Conservation (phyloP, 2,888 invertebrate species). For the Neoitamus cyanurus region DNA sequence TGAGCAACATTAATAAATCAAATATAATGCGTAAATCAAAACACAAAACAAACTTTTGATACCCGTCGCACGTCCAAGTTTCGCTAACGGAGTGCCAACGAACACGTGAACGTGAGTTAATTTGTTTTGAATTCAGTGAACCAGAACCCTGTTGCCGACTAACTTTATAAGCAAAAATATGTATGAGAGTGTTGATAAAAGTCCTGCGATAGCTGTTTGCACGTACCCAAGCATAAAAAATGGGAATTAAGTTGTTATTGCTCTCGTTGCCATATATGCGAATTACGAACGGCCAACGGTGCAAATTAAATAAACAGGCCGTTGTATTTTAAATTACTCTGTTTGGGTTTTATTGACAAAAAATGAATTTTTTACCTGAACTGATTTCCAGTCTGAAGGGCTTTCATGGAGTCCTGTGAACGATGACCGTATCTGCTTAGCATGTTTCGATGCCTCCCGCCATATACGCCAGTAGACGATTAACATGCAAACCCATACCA, state of each 20-base stretch:
- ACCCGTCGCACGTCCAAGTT: background rate
- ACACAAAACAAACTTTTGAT: background rate
- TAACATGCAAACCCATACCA: slow-evolving; percentile 81
- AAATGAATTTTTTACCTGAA: slow-evolving; percentile 70
- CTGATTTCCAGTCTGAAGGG: slow-evolving; percentile 78
- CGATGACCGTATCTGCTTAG: slow-evolving; percentile 73
- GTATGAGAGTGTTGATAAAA: background rate
- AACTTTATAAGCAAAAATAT: background rate
- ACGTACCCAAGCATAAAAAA: background rate
- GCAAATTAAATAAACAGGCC: background rate
- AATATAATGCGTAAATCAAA: background rate
- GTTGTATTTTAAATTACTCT: background rate
- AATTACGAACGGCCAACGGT: background rate
- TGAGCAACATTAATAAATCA: background rate
- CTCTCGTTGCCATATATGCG: background rate
- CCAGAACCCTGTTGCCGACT: background rate
- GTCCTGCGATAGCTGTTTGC: background rate
- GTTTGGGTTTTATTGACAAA: background rate
- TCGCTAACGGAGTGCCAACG: background rate
- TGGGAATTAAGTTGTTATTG: background rate
- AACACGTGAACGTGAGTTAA: background rate
- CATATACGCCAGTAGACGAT: slow-evolving; percentile 82
- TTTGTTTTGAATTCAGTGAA: background rate
- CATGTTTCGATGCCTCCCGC: slow-evolving; percentile 80
- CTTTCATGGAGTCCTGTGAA: slow-evolving; percentile 70